Percentiles rank a stretch among this genome's conserved stretches.
Evolutionary conservation across 2,888 invertebrate genomes (phyloP).

Genomic region (Cheiracanthium punctorium): DNA sequence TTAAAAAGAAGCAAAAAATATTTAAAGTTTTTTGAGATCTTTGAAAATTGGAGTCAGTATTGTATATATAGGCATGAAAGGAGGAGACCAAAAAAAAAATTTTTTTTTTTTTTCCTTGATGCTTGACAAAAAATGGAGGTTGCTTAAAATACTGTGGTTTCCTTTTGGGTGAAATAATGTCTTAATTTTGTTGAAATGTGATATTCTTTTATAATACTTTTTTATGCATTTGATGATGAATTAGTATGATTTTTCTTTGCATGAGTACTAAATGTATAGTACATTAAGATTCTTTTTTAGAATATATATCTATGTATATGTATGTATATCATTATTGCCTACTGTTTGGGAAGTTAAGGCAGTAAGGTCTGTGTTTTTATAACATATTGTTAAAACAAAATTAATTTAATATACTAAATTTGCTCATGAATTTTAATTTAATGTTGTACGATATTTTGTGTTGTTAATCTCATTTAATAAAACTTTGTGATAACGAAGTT

Average conservation of each 20-base stretch:
- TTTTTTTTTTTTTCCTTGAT: neutral
- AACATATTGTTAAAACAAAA: neutral
- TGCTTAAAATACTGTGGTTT: conserved; percentile 1
- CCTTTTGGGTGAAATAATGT: conserved; percentile 1
- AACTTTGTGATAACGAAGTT: too few relatives aligned
- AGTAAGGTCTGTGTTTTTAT: conserved; percentile 27
- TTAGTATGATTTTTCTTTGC: conserved; percentile 42
- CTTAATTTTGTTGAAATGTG: conserved; percentile 47
- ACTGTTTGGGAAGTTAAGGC: conserved; percentile 45
- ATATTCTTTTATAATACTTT: conserved; percentile 62
- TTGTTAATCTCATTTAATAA: too few relatives aligned
- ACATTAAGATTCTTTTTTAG: conserved; percentile 29
- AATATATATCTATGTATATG: too few relatives aligned
- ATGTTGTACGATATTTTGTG: conserved; percentile 3
- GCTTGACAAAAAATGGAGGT: neutral
- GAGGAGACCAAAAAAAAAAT: too few relatives aligned
- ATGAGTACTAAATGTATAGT: conserved; percentile 45
- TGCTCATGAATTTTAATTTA: neutral
- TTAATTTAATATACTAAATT: neutral
- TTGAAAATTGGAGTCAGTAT: conserved; percentile 9
- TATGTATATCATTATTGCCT: conserved; percentile 34
- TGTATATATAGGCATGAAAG: conserved; percentile 16
- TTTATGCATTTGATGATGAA: conserved; percentile 66
- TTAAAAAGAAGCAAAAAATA: neutral
- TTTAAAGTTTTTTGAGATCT: conserved; percentile 6